A percentile compares a stretch with the other conserved stretches of the same genome.
phyloP scores from a whole-genome alignment of 2,797 vertebrate species.

The Sylvia borin region DNA sequence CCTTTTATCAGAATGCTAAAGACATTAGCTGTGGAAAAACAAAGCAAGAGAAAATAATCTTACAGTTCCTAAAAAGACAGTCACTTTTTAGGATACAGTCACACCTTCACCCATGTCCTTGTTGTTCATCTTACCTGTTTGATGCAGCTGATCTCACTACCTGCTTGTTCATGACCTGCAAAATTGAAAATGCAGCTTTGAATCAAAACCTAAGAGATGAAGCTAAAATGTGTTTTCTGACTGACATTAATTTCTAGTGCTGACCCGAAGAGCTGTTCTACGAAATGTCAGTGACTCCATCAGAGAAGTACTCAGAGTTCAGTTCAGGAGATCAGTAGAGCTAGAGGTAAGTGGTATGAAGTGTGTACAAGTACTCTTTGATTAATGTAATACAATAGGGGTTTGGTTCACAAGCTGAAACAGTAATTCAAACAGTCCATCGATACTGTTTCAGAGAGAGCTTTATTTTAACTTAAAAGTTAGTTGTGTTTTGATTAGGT shows the following conservation, averaged over 20 bases:
- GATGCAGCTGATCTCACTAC: neutral
- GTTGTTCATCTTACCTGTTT: neutral
- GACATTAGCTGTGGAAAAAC: neutral
- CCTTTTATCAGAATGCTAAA: neutral
- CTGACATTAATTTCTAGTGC: conserved; percentile 78
- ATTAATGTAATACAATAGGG: neutral
- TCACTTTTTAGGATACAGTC: conserved; percentile 32
- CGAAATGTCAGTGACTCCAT: conserved; percentile 88
- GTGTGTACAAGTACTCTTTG: neutral
- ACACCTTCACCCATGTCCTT: neutral
- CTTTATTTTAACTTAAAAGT: neutral
- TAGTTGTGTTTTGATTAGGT: neutral
- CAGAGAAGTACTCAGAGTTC: conserved; percentile 84
- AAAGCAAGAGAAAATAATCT: neutral
- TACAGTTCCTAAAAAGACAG: neutral
- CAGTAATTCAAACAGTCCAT: neutral
- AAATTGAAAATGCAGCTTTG: conserved; percentile 4
- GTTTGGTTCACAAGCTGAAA: neutral
- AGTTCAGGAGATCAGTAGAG: conserved; percentile 90
- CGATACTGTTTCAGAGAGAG: neutral
- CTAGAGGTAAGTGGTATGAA: conserved; percentile 84
- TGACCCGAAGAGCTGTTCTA: conserved; percentile 82
- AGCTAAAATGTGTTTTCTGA: conserved; percentile 33
- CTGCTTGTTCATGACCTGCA: conserved; percentile 5
- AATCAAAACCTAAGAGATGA: neutral